A percentile compares a stretch with the other conserved stretches of the same genome.
phyloP scores from a whole-genome alignment of 2,113 vertebrate species.

The Apodemus speciosus region DNA sequence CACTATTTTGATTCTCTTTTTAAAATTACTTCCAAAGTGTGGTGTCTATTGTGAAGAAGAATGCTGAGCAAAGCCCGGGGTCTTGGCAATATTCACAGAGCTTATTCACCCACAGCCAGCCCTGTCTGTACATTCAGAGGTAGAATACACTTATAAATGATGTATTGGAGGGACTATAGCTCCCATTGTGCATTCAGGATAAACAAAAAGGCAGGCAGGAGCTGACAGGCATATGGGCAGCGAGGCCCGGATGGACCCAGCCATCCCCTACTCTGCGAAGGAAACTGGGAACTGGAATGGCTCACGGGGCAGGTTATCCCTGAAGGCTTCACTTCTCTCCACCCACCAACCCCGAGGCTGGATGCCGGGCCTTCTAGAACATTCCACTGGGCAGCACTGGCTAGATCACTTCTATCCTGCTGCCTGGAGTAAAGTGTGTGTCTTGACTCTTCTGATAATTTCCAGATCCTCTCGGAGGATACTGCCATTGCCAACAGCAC shows the following conservation, averaged over 20 bases:
- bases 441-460: background rate
- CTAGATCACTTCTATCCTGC: accelerated
- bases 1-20: slow-evolving; percentile 99
- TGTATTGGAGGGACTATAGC: slow-evolving; percentile 92
- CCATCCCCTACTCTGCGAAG: slow-evolving; percentile 84
- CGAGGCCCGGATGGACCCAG: slow-evolving; percentile 89
- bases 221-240: slow-evolving; percentile 92
- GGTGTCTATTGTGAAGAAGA: slow-evolving; percentile 97
- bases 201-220: slow-evolving; percentile 96
- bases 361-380: background rate
- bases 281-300: background rate
- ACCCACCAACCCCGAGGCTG: accelerated
- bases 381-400: background rate
- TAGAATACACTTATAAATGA: slow-evolving; percentile 95
- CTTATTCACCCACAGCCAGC: slow-evolving; percentile 93
- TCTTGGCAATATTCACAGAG: slow-evolving; percentile 96
- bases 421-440: no score
- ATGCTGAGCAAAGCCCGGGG: slow-evolving; percentile 95
- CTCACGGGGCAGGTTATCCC: no score
- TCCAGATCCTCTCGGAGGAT: background rate
- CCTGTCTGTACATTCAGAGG: slow-evolving; percentile 93
- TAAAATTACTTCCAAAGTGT: slow-evolving; percentile 99
- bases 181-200: slow-evolving; percentile 94
- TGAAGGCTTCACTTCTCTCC: background rate
- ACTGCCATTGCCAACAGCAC: background rate